Percentiles rank a stretch among this genome's conserved stretches.
Evolutionary conservation across 2,113 vertebrate species (phyloP).

Genomic region (Osmerus eperlanus): DNA sequence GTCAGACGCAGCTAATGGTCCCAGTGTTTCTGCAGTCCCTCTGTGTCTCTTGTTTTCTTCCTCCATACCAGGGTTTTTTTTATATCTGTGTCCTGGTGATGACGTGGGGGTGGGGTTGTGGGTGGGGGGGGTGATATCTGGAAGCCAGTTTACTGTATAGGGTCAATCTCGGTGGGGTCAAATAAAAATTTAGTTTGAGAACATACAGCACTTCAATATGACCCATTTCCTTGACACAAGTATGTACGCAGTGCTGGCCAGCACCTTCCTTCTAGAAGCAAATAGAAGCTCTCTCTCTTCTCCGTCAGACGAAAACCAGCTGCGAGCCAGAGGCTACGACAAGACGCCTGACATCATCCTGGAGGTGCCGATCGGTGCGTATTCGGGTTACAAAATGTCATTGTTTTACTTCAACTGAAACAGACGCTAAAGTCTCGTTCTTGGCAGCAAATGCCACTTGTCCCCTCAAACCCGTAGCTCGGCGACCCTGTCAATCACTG

Average conservation of each 20-base stretch:
- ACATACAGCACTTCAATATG: no score
- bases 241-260: no score
- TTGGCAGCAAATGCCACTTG: slow-evolving; percentile 31
- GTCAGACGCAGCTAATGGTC: slow-evolving; percentile 57
- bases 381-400: slow-evolving; percentile 21
- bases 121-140: background rate
- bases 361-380: slow-evolving; percentile 95
- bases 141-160: no score
- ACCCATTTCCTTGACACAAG: no score
- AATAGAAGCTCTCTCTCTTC: slow-evolving; percentile 36
- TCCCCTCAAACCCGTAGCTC: slow-evolving; percentile 17
- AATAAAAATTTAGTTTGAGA: no score
- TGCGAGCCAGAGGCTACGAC: slow-evolving; percentile 95
- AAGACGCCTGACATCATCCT: slow-evolving; percentile 99
- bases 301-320: slow-evolving; percentile 91
- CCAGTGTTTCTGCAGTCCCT: slow-evolving; percentile 39
- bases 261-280: background rate
- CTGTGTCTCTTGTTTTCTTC: slow-evolving; percentile 36
- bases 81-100: slow-evolving; percentile 3
- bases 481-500: background rate
- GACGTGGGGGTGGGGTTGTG: background rate
- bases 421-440: background rate
- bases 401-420: slow-evolving; percentile 12
- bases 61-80: slow-evolving; percentile 29
- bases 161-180: no score